These are phyloP conservation scores for Gibbula magus DNA, from an alignment of 2,888 invertebrate species.

Conservation along the genomic window DNA sequence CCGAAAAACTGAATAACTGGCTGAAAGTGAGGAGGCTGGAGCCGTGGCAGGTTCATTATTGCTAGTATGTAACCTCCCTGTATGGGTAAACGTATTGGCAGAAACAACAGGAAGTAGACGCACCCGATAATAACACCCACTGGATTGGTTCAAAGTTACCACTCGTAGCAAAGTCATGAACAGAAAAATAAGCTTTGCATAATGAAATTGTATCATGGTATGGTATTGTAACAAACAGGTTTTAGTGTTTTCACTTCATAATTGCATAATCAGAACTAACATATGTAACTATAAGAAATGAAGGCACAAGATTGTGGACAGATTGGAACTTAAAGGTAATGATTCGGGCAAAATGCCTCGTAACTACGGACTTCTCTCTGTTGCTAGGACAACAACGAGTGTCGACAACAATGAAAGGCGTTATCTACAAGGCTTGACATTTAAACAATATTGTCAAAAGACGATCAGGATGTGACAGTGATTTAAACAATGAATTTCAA, in stretches of 20 bases:
- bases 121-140: no score
- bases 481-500: background rate
- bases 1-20: background rate
- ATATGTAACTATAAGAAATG: constrained; percentile 9
- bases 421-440: background rate
- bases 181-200: constrained; percentile 8
- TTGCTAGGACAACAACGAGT: no score
- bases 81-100: background rate
- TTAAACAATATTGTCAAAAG: background rate
- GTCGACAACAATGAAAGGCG: no score
- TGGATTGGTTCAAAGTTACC: background rate
- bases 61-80: background rate
- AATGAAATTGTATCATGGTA: background rate
- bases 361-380: background rate
- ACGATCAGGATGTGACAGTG: background rate
- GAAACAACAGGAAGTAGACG: no score
- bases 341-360: background rate
- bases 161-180: background rate
- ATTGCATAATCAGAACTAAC: constrained; percentile 18
- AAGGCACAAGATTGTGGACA: constrained; percentile 15
- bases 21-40: background rate
- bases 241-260: background rate
- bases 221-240: background rate
- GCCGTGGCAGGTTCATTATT: background rate
- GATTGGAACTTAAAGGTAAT: constrained; percentile 1